Percentiles rank a stretch among this genome's conserved stretches.
Evolutionary conservation across 2,888 invertebrate genomes (phyloP).

Genomic region (Trachelus stipa): DNA sequence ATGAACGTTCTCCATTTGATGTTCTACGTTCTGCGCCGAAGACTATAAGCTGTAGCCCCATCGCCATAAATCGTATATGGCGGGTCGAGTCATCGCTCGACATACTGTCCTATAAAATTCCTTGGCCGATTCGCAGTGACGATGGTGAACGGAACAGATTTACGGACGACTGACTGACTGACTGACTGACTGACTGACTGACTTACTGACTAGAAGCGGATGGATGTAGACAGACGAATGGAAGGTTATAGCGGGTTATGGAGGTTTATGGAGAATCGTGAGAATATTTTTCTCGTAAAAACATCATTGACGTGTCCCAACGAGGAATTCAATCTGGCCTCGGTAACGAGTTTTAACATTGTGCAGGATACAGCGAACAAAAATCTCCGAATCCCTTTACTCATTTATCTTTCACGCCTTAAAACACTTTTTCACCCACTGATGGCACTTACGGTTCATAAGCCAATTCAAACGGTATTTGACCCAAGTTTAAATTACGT

Average conservation of each 20-base stretch:
- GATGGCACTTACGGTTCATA: not conserved
- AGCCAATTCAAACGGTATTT: not conserved
- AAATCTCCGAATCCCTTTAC: not conserved
- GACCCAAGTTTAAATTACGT: not conserved
- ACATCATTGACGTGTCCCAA: not conserved
- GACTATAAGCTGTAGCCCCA: conserved; percentile 25
- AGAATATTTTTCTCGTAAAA: not conserved
- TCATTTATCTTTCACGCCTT: not conserved
- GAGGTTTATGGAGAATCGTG: not conserved
- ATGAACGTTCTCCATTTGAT: not conserved
- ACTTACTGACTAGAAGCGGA: not conserved
- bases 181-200: no score
- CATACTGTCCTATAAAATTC: conserved; percentile 39
- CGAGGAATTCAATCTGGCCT: not conserved
- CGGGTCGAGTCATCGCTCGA: conserved; percentile 36
- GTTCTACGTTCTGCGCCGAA: not conserved
- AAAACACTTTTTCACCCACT: not conserved
- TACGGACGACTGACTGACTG: not conserved
- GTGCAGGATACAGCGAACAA: not conserved
- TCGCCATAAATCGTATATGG: conserved; percentile 40
- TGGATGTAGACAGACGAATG: not conserved
- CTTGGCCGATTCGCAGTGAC: not conserved
- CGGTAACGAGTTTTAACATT: not conserved
- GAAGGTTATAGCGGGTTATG: not conserved
- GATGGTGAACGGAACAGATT: not conserved